Evolutionary conservation across 2,797 vertebrate genomes (phyloP).

Genomic region (Cyclopterus lumpus): DNA sequence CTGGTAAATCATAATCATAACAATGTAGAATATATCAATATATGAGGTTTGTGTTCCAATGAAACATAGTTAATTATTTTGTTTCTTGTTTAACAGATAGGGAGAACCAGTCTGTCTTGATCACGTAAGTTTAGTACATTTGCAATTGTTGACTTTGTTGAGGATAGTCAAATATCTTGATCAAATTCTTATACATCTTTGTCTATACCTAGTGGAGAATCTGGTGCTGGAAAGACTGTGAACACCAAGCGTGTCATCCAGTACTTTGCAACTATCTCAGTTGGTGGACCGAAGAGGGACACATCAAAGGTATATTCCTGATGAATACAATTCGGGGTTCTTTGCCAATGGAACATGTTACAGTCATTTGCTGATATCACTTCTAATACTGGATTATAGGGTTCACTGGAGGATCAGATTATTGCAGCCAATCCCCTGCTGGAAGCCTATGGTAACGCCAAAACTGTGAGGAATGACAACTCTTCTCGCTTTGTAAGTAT

Average conservation of each 20-base stretch:
- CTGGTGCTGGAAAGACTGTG: slow-evolving; percentile 86
- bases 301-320: slow-evolving; percentile 24
- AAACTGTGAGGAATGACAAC: slow-evolving; percentile 93
- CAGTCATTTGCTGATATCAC: neutral
- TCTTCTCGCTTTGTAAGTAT: slow-evolving; percentile 90
- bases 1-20: slow-evolving; percentile 61
- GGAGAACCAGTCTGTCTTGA: slow-evolving; percentile 90
- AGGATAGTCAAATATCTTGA: neutral
- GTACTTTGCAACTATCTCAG: slow-evolving; percentile 83
- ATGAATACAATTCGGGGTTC: neutral
- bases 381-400: slow-evolving; percentile 68
- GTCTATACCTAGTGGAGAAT: slow-evolving; percentile 78
- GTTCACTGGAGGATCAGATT: slow-evolving; percentile 87
- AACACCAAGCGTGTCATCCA: slow-evolving; percentile 87
- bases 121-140: slow-evolving; percentile 83
- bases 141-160: neutral
- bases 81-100: slow-evolving; percentile 77
- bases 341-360: neutral
- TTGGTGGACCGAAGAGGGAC: slow-evolving; percentile 70
- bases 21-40: neutral
- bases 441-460: slow-evolving; percentile 91
- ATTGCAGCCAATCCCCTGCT: slow-evolving; percentile 88
- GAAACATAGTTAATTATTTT: neutral
- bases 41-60: neutral
- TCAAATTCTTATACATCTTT: slow-evolving; percentile 13